phyloP scores from a whole-genome alignment of 2,113 vertebrate genomes.

The Sterna hirundo region DNA sequence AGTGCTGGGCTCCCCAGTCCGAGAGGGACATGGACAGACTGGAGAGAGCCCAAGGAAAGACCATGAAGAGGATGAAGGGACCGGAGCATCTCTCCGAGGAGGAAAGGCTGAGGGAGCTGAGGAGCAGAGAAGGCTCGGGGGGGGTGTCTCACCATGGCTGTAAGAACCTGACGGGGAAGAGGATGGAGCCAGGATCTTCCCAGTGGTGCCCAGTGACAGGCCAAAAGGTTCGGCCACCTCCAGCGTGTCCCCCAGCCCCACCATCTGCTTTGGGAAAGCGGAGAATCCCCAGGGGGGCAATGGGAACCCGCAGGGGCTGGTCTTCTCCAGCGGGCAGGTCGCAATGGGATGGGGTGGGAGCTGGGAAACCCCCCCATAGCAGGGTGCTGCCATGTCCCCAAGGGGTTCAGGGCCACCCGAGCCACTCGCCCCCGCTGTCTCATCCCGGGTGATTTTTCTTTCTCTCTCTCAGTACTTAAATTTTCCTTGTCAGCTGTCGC shows the following conservation, averaged over 20 bases:
- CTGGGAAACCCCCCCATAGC: background rate
- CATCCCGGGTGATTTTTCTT: background rate
- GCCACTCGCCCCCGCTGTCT: background rate
- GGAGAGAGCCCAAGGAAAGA: background rate
- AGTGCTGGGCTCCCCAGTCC: background rate
- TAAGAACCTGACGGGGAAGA: background rate
- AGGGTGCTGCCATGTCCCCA: background rate
- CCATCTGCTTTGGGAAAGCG: accelerated
- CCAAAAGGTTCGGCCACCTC: background rate
- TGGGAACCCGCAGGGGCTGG: background rate
- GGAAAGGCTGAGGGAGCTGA: background rate
- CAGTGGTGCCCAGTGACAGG: background rate
- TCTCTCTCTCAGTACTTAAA: background rate
- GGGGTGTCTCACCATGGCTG: background rate
- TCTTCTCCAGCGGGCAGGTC: too few relatives aligned
- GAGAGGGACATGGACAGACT: background rate
- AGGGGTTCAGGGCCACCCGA: background rate
- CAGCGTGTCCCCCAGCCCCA: background rate
- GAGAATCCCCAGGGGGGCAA: background rate
- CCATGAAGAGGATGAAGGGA: background rate
- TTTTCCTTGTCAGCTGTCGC: background rate
- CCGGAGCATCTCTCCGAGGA: background rate
- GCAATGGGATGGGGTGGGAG: background rate
- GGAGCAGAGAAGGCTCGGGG: background rate
- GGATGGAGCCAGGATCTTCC: background rate